phyloP scores from a whole-genome alignment of 2,888 invertebrate species.

The Tachystola acroxantha region DNA sequence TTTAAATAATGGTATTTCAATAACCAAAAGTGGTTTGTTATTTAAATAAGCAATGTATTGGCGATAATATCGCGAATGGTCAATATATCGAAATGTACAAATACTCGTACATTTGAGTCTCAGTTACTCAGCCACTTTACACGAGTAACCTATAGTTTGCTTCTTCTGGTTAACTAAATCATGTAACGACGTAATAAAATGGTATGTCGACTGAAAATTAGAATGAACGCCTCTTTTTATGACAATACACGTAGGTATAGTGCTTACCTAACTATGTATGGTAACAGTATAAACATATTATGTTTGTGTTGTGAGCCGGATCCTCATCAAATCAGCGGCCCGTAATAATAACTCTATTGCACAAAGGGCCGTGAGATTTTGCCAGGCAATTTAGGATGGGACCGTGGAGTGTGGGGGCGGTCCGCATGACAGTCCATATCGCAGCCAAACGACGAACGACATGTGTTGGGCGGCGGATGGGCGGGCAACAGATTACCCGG shows the following conservation, averaged over 20 bases:
- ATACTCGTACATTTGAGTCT: too few species aligned
- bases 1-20: too few species aligned
- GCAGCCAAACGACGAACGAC: conserved; percentile 20
- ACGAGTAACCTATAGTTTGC: too few species aligned
- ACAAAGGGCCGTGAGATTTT: conserved; percentile 63
- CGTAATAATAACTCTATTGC: conserved; percentile 64
- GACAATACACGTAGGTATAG: neutral
- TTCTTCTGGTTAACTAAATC: too few species aligned
- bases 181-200: too few species aligned
- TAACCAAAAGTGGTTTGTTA: too few species aligned
- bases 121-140: too few species aligned
- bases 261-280: neutral
- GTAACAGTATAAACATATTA: conserved; percentile 10
- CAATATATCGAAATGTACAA: too few species aligned
- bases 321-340: conserved; percentile 59
- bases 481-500: conserved; percentile 10
- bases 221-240: neutral
- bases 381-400: conserved; percentile 50
- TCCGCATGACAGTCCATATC: conserved; percentile 28
- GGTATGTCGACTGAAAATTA: neutral
- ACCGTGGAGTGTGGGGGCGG: conserved; percentile 45
- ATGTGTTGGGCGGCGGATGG: conserved; percentile 18
- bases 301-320: conserved; percentile 16
- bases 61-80: too few species aligned
- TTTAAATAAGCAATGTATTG: too few species aligned